A percentile compares a stretch with the other conserved stretches of the same genome.
Conservation (phyloP, 2,888 invertebrate genomes). For the Pterostichus niger region DNA sequence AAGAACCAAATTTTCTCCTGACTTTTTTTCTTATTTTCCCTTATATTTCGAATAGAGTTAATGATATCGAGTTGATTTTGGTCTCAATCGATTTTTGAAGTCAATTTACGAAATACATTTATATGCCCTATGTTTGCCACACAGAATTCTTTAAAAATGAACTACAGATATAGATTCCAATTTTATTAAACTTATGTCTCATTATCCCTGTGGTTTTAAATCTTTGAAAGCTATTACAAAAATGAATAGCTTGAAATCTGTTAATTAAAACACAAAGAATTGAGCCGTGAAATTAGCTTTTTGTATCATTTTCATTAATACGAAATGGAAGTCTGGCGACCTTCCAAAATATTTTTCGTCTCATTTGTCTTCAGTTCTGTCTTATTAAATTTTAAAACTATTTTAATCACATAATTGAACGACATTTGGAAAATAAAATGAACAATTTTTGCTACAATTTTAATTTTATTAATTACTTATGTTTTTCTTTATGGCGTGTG, state of each 20-base stretch:
- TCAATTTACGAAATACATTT: too few species aligned
- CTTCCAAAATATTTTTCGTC: slow-evolving; percentile 32
- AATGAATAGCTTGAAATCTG: slow-evolving; percentile 32
- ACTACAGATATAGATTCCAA: background rate
- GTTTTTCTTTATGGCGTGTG: too few species aligned
- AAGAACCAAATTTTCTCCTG: too few species aligned
- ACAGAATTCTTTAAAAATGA: too few species aligned
- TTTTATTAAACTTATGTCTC: background rate
- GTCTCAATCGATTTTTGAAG: too few species aligned
- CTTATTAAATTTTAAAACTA: slow-evolving; percentile 34
- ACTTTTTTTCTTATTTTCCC: too few species aligned
- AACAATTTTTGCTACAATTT: background rate
- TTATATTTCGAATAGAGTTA: too few species aligned
- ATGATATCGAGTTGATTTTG: too few species aligned
- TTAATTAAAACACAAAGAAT: slow-evolving; percentile 43
- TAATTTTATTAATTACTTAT: too few species aligned
- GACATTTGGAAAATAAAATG: background rate
- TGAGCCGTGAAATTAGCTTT: slow-evolving; percentile 46
- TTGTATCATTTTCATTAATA: slow-evolving; percentile 41
- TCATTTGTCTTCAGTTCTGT: slow-evolving; percentile 13
- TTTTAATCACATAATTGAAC: slow-evolving; percentile 26
- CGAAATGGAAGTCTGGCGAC: slow-evolving; percentile 27
- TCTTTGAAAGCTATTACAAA: slow-evolving; percentile 40
- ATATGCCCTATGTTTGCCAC: too few species aligned
- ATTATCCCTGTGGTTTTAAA: background rate